Conservation (phyloP, 2,888 invertebrate genomes). For the Platycnemis pennipes region DNA sequence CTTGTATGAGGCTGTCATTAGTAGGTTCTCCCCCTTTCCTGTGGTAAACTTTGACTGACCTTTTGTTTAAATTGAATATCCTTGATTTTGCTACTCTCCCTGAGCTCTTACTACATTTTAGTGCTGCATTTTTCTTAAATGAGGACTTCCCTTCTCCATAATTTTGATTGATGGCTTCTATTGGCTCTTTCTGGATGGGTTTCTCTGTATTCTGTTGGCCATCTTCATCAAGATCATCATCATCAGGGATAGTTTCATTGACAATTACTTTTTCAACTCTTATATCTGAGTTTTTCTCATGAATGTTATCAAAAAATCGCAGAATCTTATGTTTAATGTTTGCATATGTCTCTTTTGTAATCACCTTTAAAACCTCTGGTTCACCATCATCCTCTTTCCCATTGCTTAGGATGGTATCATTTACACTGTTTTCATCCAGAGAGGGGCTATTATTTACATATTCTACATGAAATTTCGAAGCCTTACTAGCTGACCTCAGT, state of each 20-base stretch:
- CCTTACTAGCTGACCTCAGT: background rate
- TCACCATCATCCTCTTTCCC: background rate
- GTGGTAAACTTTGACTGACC: background rate
- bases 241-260: background rate
- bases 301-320: background rate
- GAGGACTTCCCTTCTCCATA: background rate
- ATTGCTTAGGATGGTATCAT: background rate
- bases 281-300: background rate
- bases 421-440: background rate
- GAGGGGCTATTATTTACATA: background rate
- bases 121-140: background rate
- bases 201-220: no score
- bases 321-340: background rate
- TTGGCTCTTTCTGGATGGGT: background rate
- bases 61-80: background rate
- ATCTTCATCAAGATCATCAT: background rate
- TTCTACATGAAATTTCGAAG: background rate
- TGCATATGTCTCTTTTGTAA: background rate
- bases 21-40: background rate
- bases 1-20: background rate
- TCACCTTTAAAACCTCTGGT: background rate
- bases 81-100: background rate
- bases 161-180: background rate
- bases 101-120: background rate
- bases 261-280: slow-evolving; percentile 4